Conservation (phyloP, 2,888 invertebrate genomes). For the Leucophora obtusa region DNA sequence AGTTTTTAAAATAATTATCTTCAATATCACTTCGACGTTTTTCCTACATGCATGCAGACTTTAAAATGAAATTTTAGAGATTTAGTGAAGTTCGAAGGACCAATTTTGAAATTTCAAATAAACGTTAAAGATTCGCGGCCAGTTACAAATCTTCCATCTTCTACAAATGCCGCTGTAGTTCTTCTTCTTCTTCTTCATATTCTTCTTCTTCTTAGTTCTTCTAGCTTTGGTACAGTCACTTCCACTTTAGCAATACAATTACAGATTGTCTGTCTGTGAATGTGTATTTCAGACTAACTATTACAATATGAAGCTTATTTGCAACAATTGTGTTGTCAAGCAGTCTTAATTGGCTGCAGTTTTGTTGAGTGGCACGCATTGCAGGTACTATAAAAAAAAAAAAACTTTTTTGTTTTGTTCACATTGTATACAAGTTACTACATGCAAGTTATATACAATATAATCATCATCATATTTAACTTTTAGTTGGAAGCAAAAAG, state of each 20-base stretch:
- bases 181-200: no score
- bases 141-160: no score
- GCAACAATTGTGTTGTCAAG: conserved; percentile 61
- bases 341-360: conserved; percentile 60
- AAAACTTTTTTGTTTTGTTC: conserved; percentile 3
- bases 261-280: conserved; percentile 25
- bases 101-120: no score
- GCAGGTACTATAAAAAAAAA: conserved; percentile 60
- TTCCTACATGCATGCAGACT: no score
- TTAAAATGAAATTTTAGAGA: no score
- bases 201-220: not conserved
- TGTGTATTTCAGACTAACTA: conserved; percentile 14
- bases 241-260: conserved; percentile 14
- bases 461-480: not conserved
- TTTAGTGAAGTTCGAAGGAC: no score
- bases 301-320: conserved; percentile 54
- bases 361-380: conserved; percentile 63
- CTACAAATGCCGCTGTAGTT: no score
- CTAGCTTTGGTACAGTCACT: not conserved
- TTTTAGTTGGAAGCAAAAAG: not conserved
- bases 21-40: no score
- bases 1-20: not conserved
- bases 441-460: not conserved
- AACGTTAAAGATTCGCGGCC: no score
- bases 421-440: conserved; percentile 11